phyloP scores from a whole-genome alignment of 2,113 vertebrate genomes.

The Syngnathus scovelli region DNA sequence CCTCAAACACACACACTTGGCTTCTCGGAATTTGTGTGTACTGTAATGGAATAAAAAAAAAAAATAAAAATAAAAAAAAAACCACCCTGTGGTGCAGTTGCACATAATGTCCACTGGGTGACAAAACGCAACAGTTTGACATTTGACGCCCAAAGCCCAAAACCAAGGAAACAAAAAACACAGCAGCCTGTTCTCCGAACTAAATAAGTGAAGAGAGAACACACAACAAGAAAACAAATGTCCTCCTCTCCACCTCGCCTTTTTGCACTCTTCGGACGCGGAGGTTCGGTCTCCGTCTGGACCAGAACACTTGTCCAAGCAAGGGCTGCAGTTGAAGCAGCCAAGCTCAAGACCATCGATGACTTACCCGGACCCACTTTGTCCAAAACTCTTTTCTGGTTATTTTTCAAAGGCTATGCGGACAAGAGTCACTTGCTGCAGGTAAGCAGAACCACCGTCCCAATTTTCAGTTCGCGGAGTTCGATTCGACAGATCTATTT shows the following conservation, averaged over 20 bases:
- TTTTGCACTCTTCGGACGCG: background rate
- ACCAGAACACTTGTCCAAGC: constrained; percentile 21
- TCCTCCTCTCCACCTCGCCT: background rate
- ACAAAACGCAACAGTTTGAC: background rate
- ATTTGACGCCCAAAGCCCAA: background rate
- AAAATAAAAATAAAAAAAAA: background rate
- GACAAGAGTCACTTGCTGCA: constrained; percentile 69
- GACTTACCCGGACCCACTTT: constrained; percentile 68
- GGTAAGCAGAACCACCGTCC: constrained; percentile 35
- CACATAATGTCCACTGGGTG: background rate
- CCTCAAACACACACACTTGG: too few relatives aligned
- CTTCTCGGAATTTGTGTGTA: too few relatives aligned
- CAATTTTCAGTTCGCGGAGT: background rate
- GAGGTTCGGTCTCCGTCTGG: fast-evolving
- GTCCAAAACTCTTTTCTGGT: constrained; percentile 59
- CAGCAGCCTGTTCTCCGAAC: too few relatives aligned
- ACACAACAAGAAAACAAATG: background rate
- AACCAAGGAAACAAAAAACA: background rate
- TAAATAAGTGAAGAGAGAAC: background rate
- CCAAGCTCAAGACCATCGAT: constrained; percentile 55
- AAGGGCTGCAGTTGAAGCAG: background rate
- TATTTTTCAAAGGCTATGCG: constrained; percentile 66
- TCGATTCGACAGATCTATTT: background rate
- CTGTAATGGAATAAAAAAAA: too few relatives aligned
- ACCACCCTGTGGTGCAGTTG: background rate